Conservation (phyloP, 2,113 vertebrate species). For the Hypocryptadius cinnamomeus region DNA sequence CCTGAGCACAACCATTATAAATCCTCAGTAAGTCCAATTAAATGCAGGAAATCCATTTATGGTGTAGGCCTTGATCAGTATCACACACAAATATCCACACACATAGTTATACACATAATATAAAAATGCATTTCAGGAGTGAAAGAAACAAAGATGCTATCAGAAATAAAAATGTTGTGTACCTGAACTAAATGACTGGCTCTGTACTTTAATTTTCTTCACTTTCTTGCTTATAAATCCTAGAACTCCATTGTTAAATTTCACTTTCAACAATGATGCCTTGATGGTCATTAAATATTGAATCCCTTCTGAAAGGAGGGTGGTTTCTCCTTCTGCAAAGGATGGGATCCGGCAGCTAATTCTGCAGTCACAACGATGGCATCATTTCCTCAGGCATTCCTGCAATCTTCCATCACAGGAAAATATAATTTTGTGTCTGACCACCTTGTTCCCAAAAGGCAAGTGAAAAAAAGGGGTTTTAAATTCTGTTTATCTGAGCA, state of each 20-base stretch:
- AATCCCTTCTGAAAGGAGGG: background rate
- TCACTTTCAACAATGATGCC: background rate
- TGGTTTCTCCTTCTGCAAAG: background rate
- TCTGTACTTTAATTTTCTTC: background rate
- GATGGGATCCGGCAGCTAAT: background rate
- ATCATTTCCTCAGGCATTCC: background rate
- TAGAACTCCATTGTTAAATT: background rate
- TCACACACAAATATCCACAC: background rate
- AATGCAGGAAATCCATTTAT: background rate
- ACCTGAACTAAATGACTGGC: background rate
- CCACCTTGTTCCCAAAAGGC: background rate
- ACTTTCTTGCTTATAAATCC: background rate
- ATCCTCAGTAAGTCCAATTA: background rate
- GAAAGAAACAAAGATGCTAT: background rate
- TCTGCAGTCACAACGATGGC: background rate
- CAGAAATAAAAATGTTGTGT: background rate
- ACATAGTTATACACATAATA: rapidly evolving
- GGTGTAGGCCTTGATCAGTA: background rate
- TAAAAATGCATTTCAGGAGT: background rate
- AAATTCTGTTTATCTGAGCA: background rate
- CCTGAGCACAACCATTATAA: background rate
- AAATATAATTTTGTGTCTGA: background rate
- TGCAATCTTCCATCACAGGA: background rate
- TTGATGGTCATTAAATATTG: background rate
- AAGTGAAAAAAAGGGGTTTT: background rate